Conservation (phyloP, 1,140 invertebrate genomes). For the Aphis gossypii region DNA sequence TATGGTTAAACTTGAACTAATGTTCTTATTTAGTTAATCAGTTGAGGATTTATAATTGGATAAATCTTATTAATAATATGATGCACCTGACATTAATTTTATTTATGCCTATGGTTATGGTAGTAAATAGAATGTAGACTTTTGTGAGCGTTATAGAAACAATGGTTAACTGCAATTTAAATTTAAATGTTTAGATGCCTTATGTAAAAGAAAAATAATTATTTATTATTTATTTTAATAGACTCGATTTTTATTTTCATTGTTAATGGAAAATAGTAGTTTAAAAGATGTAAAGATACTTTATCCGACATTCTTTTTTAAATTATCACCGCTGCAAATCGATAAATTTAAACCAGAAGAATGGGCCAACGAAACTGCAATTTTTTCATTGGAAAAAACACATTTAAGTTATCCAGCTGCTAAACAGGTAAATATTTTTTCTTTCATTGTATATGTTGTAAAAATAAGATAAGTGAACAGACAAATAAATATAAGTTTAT, state of each 20-base stretch:
- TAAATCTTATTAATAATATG: background rate
- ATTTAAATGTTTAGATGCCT: background rate
- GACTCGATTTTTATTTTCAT: conserved; percentile 42
- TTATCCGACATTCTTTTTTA: conserved; percentile 29
- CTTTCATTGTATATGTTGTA: background rate
- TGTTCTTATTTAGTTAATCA: too few relatives aligned
- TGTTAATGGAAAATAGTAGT: conserved; percentile 18
- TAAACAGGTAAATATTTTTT: conserved; percentile 35
- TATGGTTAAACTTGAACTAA: too few relatives aligned
- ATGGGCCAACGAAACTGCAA: conserved; percentile 2
- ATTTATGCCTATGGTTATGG: background rate
- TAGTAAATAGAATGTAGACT: background rate
- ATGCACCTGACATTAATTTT: background rate
- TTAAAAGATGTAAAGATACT: conserved; percentile 13
- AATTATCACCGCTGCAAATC: conserved; percentile 38
- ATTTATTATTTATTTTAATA: background rate
- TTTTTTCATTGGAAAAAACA: background rate
- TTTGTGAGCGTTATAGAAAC: background rate
- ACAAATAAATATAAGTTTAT: background rate
- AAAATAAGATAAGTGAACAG: background rate
- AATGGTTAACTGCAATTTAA: background rate
- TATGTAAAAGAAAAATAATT: background rate
- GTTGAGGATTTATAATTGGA: too few relatives aligned
- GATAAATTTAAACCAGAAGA: conserved; percentile 36
- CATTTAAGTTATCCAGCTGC: conserved; percentile 45